Evolutionary conservation across 2,113 vertebrate genomes (phyloP).

Genomic region (Platichthys flesus): DNA sequence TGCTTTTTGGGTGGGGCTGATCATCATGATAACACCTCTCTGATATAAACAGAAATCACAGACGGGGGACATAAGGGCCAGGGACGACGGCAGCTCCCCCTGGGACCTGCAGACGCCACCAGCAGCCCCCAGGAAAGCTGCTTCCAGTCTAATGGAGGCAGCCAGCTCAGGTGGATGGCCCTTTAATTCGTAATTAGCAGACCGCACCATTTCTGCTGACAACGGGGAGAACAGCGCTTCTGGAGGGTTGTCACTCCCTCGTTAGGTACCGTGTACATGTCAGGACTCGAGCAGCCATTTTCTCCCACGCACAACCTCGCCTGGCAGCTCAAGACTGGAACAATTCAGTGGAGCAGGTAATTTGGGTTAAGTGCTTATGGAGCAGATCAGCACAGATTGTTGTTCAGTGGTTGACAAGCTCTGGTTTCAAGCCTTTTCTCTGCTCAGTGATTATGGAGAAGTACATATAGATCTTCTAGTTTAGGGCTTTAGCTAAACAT

Average conservation of each 20-base stretch:
- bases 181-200: slow-evolving; percentile 72
- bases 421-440: background rate
- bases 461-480: background rate
- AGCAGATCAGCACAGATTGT: slow-evolving; percentile 39
- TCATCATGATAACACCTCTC: background rate
- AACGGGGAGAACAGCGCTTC: slow-evolving; percentile 5
- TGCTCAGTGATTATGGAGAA: slow-evolving; percentile 4
- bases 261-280: slow-evolving; percentile 49
- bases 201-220: slow-evolving; percentile 55
- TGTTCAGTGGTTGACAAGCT: slow-evolving; percentile 19
- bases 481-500: background rate
- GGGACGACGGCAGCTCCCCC: slow-evolving; percentile 36
- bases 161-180: slow-evolving; percentile 54
- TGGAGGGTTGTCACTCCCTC: slow-evolving; percentile 40
- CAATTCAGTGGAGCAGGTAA: slow-evolving; percentile 69
- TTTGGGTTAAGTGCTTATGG: slow-evolving; percentile 58
- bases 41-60: slow-evolving; percentile 33
- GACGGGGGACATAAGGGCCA: slow-evolving; percentile 7
- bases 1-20: background rate
- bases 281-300: slow-evolving; percentile 55
- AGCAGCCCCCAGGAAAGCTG: slow-evolving; percentile 21
- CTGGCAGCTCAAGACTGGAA: slow-evolving; percentile 54
- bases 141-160: slow-evolving; percentile 50
- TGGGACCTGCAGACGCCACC: slow-evolving; percentile 28
- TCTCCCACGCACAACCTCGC: slow-evolving; percentile 19